Evolutionary conservation across 1,140 invertebrate genomes (phyloP).

Genomic region (Babylonia areolata): DNA sequence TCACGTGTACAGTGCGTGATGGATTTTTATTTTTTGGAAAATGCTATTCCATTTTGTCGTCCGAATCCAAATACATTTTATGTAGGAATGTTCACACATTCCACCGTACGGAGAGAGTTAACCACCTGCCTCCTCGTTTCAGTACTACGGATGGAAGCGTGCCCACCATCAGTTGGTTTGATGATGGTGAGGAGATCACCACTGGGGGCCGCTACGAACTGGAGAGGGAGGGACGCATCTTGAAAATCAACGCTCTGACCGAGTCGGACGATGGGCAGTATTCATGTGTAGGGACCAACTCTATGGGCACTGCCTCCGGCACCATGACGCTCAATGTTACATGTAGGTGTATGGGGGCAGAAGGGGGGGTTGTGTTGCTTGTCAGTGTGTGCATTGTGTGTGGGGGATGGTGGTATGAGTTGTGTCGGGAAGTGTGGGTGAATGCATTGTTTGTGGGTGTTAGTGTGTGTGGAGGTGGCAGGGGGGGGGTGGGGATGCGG

Average conservation of each 20-base stretch:
- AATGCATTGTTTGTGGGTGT: no score
- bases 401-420: no score
- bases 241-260: not conserved
- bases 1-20: no score
- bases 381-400: no score
- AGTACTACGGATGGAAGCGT: not conserved
- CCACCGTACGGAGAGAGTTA: not conserved
- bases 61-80: not conserved
- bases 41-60: not conserved
- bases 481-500: no score
- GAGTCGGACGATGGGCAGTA: not conserved
- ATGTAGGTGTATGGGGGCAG: no score
- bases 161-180: not conserved
- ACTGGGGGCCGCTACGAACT: not conserved
- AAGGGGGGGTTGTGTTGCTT: no score
- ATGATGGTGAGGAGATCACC: not conserved
- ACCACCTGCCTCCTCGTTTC: not conserved
- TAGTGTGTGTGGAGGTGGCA: no score
- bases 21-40: not conserved
- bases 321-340: not conserved
- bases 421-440: no score
- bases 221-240: not conserved
- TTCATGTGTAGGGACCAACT: not conserved
- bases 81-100: no score
- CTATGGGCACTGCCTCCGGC: not conserved